Percentiles rank a stretch among this genome's conserved stretches.
These are phyloP conservation scores for Megaceryle alcyon DNA, from an alignment of 2,797 vertebrate genomes.

Conservation along the genomic window DNA sequence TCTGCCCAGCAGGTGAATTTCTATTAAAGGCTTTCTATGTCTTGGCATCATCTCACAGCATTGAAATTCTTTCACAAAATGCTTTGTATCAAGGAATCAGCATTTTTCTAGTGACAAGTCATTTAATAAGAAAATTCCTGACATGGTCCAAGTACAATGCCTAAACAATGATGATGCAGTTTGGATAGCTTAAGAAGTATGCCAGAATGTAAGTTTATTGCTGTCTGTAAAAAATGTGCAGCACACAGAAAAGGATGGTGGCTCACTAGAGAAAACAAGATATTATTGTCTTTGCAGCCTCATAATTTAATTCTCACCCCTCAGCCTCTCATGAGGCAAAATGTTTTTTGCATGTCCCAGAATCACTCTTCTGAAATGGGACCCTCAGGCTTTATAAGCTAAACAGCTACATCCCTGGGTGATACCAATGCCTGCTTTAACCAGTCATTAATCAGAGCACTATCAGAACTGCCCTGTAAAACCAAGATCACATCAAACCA, in stretches of 20 bases:
- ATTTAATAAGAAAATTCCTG: constrained; percentile 15
- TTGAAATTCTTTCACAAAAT: constrained; percentile 13
- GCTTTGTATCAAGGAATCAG: constrained; percentile 1
- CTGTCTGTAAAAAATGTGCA: not conserved
- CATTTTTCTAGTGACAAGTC: not conserved
- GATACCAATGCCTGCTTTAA: not conserved
- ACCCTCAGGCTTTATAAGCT: not conserved
- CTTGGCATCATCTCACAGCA: not conserved
- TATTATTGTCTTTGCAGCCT: not conserved
- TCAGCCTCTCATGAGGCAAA: not conserved
- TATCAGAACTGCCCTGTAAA: constrained; percentile 37
- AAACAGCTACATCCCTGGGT: not conserved
- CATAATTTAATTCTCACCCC: not conserved
- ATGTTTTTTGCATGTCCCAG: not conserved
- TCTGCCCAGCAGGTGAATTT: constrained; percentile 38
- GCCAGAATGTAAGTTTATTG: not conserved
- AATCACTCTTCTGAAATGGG: not conserved
- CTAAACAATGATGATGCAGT: not conserved
- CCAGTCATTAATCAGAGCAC: not conserved
- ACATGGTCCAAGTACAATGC: not conserved
- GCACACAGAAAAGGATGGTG: not conserved
- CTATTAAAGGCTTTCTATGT: constrained; percentile 13
- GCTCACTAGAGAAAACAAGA: not conserved
- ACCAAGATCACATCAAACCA: constrained; percentile 10
- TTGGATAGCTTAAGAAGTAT: not conserved